Conservation (phyloP, 2,888 invertebrate genomes). For the Chloromyia formosa region DNA sequence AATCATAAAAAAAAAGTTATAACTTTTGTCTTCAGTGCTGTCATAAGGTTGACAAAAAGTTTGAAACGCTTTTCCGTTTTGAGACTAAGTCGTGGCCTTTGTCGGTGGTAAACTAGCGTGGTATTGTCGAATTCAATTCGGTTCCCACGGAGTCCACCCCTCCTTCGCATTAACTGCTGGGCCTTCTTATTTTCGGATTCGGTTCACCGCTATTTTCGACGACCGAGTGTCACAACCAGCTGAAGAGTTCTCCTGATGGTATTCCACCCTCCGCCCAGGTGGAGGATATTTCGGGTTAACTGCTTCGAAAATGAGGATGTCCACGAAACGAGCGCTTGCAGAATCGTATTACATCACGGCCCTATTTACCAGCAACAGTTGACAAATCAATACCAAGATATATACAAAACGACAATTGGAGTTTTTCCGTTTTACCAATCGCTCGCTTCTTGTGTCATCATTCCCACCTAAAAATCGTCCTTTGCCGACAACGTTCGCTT, state of each 20-base stretch:
- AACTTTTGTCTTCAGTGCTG: slow-evolving; percentile 19
- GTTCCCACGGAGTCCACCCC: background rate
- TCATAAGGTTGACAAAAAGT: slow-evolving; percentile 24
- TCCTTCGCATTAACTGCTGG: background rate
- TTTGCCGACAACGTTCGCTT: too few species aligned
- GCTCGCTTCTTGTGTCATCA: too few species aligned
- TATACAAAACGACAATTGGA: slow-evolving; percentile 15
- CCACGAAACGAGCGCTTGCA: background rate
- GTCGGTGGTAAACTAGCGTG: too few species aligned
- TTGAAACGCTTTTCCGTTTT: background rate
- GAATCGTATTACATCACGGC: background rate
- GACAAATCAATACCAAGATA: slow-evolving; percentile 48
- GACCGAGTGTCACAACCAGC: background rate
- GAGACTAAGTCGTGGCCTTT: background rate
- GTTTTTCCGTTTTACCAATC: slow-evolving; percentile 11
- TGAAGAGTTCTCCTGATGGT: too few species aligned
- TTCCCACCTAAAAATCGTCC: too few species aligned
- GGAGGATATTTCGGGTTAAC: slow-evolving; percentile 1
- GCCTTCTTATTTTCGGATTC: background rate
- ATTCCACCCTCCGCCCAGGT: too few species aligned
- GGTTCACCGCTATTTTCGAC: background rate
- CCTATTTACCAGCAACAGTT: slow-evolving; percentile 46
- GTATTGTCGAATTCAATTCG: too few species aligned
- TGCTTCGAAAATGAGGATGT: background rate
- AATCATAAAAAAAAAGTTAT: slow-evolving; percentile 17